Base-by-base conservation (phyloP, 2,888 invertebrate genomes). In the Morpho achilles region DNA sequence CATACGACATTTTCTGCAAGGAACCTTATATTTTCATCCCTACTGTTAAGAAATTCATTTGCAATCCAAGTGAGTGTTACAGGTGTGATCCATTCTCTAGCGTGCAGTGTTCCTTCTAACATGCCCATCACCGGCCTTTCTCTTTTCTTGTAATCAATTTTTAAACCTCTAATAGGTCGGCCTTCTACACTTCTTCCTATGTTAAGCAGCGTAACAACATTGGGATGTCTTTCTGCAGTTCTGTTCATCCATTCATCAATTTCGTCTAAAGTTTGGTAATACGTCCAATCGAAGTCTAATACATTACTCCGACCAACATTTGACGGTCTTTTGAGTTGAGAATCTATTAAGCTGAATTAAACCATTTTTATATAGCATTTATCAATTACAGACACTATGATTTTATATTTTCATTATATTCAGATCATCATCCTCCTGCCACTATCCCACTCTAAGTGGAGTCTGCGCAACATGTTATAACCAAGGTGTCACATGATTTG, bases 81-180 rank as follows among this genome's bases (percentile, higher is more conserved):
- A 3, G 94, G 92, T 0, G 93, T 87, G 45, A 95, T 94, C 94
- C 94, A 96, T 82, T 96, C 96, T 53, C 96, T 92, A 0, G 95
- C 93, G 76, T 95, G 95, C 60, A 95, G 94, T 8, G 92, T 92
- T 54, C 89, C 87, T 80, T 89, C 88, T 10, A 75, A 73, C 32
- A 77, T 76, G 10, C 79, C 82, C 39, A 69, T 63, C 2, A 72
- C 66, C 8, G 68, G 62, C 74, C 75, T 65, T 22, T 59, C 60
- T 39, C 60, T 66, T 43, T 68, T 64, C 52, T 69, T 70, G 32
- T 62, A 22, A 90, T 91, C 74, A 53, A 71, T 81, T 69, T 91
- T 92, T 0, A 94, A 64, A 0, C 91, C 91, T 69, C 68, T 79
- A 10, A 91, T 87, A 43, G 75, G 64, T 58, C 86, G 76, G 0